Percentiles rank a stretch among this genome's conserved stretches.
These are phyloP conservation scores for Drosophila subsilvestris DNA, from an alignment of 2,888 invertebrate genomes.

Conservation along the genomic window DNA sequence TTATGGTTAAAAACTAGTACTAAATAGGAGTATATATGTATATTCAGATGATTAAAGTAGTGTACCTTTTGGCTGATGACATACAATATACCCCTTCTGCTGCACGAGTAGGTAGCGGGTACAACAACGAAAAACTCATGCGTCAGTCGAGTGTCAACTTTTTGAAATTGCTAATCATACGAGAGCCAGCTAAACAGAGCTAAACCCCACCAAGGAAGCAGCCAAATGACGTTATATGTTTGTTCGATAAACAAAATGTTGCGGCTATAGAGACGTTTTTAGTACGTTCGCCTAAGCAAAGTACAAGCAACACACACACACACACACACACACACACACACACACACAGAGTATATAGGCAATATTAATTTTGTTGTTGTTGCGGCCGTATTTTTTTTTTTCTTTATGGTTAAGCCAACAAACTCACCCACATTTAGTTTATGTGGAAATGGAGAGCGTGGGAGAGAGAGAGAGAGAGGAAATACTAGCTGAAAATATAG, in stretches of 20 bases:
- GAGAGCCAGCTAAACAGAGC: conserved; percentile 6
- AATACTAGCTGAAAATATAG: conserved; percentile 36
- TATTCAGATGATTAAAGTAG: background rate
- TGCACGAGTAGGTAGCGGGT: background rate
- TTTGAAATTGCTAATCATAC: conserved; percentile 72
- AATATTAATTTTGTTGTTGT: conserved; percentile 30
- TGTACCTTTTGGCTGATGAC: background rate
- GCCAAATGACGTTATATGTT: conserved; percentile 55
- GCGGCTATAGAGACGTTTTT: conserved; percentile 39
- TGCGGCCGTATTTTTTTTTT: conserved; percentile 36
- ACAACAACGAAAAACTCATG: conserved; percentile 56
- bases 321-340: background rate
- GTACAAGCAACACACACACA: background rate
- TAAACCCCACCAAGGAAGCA: conserved; percentile 24
- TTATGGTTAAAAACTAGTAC: too few relatives aligned
- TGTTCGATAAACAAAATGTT: conserved; percentile 61
- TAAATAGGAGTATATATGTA: background rate
- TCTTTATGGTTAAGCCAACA: conserved; percentile 34
- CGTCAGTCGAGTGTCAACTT: conserved; percentile 72
- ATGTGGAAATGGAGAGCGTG: background rate
- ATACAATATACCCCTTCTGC: background rate
- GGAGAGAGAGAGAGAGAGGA: conserved; percentile 1
- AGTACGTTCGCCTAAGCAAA: conserved; percentile 16
- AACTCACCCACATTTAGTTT: conserved; percentile 19
- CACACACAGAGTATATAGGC: conserved; percentile 21